Evolutionary conservation across 2,797 vertebrate species (phyloP).

Genomic region (Scolopax rusticola): DNA sequence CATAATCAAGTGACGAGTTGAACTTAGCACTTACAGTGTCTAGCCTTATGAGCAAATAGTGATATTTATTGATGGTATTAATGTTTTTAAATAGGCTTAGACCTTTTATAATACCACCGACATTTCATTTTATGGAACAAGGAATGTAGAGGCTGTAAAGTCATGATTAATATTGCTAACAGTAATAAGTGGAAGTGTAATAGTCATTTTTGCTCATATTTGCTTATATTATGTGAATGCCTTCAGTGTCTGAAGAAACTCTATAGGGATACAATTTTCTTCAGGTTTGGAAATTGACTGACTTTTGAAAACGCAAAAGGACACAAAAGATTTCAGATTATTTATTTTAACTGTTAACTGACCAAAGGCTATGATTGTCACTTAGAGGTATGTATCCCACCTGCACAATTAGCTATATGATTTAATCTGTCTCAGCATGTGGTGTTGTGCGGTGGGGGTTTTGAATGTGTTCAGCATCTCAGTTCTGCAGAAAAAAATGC

Average conservation of each 20-base stretch:
- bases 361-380: conserved; percentile 62
- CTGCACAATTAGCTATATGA: conserved; percentile 68
- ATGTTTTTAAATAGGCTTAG: conserved; percentile 69
- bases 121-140: conserved; percentile 67
- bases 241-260: conserved; percentile 59
- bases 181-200: conserved; percentile 56
- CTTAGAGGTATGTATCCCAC: conserved; percentile 52
- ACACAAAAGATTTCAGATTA: conserved; percentile 55
- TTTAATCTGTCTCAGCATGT: conserved; percentile 71
- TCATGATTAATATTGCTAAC: conserved; percentile 54
- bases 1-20: conserved; percentile 66
- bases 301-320: conserved; percentile 71
- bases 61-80: conserved; percentile 71
- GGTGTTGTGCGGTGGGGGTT: conserved; percentile 62
- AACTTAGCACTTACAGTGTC: conserved; percentile 71
- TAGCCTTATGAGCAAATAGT: conserved; percentile 68
- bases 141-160: conserved; percentile 56
- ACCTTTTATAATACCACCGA: conserved; percentile 38
- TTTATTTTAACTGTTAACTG: conserved; percentile 68
- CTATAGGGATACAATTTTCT: conserved; percentile 68
- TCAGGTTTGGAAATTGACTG: conserved; percentile 70
- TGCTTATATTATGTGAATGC: conserved; percentile 56
- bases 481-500: conserved; percentile 62
- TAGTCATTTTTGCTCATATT: conserved; percentile 55
- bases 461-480: conserved; percentile 78